Percentiles rank a stretch among this genome's conserved stretches.
Conservation (phyloP, 2,888 invertebrate species). For the Brenthis daphne region DNA sequence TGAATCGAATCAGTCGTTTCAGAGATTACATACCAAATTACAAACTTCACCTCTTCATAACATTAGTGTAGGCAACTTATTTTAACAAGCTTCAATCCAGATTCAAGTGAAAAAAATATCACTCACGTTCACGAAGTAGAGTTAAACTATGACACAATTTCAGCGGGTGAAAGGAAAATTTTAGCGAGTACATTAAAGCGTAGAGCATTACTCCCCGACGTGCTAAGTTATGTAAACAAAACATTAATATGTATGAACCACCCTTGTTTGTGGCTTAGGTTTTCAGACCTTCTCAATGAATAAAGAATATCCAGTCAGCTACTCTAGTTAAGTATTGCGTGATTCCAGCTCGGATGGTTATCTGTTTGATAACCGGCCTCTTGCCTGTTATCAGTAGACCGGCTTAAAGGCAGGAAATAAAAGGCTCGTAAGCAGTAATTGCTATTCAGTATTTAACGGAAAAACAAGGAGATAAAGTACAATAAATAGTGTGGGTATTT, state of each 20-base stretch:
- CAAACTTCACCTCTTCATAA: no score
- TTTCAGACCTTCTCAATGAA: conserved; percentile 69
- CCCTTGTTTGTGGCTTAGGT: conserved; percentile 75
- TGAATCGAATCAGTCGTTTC: no score
- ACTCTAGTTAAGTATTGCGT: conserved; percentile 59
- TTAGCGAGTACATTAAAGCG: conserved; percentile 60
- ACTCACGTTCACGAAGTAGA: conserved; percentile 29
- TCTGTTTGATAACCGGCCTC: conserved; percentile 50
- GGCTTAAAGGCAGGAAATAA: conserved; percentile 64
- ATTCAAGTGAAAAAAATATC: conserved; percentile 21
- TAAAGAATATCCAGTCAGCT: conserved; percentile 54
- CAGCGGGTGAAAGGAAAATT: conserved; percentile 63
- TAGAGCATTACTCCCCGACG: conserved; percentile 54
- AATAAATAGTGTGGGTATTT: conserved; percentile 26
- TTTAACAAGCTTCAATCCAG: not conserved
- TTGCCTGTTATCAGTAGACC: conserved; percentile 58
- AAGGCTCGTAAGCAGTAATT: conserved; percentile 53
- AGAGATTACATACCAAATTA: no score
- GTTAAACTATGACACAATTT: conserved; percentile 47
- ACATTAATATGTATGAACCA: conserved; percentile 77
- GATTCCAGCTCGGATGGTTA: conserved; percentile 54
- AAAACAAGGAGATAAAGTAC: conserved; percentile 12
- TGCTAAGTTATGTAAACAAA: conserved; percentile 68
- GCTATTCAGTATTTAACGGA: conserved; percentile 44
- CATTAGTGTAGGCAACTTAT: no score